phyloP scores from a whole-genome alignment of 37 sponge, comb jelly and placozoan genomes.

The Chondrosia reniformis region DNA sequence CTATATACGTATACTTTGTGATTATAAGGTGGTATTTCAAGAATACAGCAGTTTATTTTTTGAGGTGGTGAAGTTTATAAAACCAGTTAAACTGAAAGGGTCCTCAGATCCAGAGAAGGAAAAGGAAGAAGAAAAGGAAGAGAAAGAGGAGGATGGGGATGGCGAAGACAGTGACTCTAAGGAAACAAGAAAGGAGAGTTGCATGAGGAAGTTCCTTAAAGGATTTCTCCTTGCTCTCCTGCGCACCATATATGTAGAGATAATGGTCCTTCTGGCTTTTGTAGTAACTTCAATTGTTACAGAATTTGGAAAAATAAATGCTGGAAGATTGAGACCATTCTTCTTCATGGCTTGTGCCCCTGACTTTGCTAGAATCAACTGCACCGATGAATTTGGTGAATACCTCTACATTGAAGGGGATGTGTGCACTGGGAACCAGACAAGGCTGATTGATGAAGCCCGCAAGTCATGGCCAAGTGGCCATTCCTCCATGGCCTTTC shows the following conservation, averaged over 20 bases:
- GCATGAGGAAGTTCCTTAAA: no score
- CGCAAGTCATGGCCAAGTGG: conserved; percentile 65
- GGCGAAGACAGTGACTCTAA: no score
- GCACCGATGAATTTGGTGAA: conserved; percentile 45
- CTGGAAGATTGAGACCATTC: conserved; percentile 56
- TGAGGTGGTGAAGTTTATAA: no score
- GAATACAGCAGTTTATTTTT: no score
- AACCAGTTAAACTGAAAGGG: no score
- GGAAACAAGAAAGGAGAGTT: no score
- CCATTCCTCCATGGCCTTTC: conserved; percentile 27
- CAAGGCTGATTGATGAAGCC: conserved; percentile 16
- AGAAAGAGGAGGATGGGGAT: no score
- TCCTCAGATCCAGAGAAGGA: no score
- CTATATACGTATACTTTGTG: no score
- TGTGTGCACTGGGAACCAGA: neutral
- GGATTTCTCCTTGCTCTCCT: neutral
- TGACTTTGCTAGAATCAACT: conserved; percentile 52
- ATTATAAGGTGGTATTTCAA: no score
- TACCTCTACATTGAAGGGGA: conserved; percentile 33
- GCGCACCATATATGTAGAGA: neutral
- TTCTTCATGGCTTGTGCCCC: conserved; percentile 60
- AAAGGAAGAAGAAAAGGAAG: no score
- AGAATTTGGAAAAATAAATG: conserved; percentile 33
- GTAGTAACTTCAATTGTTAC: conserved; percentile 46
- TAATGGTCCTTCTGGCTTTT: conserved; percentile 32